Evolutionary conservation across 1,140 invertebrate species (phyloP), one percentile per base, ranked within the genome.

Genomic region (Marisa cornuarietis): DNA sequence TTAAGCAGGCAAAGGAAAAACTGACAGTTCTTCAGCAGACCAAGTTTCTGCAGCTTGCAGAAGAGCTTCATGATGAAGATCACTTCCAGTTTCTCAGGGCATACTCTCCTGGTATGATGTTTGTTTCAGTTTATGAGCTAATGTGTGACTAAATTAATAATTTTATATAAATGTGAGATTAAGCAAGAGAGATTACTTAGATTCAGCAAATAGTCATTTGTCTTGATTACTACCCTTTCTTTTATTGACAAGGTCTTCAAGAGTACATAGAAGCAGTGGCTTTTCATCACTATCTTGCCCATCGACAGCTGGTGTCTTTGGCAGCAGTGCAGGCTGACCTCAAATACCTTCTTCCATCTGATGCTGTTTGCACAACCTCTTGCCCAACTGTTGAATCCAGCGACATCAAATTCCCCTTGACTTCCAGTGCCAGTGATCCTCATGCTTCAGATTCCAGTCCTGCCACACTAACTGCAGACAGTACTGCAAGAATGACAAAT

Each of bases 191-290:
- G 31, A n/a, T 71, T 81, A n/a, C 22, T 20, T 18, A n/a, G 78
- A 49, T 62, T 79, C 10, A 49, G 22, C 68, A 73, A 54, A 42
- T 58, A 72, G 22, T 68, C 31, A 42, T 68, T 79, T 51, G 7
- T 71, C 20, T 52, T 62, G 20, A 26, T 20, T 24, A 31, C 65
- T 80, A 18, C 31, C 31, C 26, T 77, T 79, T 80, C 74, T 83
- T 69, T 14, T 79, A 31, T 83, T 87, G 31, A 62, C 87, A 91
- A 82, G 96, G 96, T 18, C 89, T 97, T 22, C 96, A 98, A 87
- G 96, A 98, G 91, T 97, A 95, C 83, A 92, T 97, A 78, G 96
- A 98, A 92, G 96, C 96, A 1, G 90, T 94, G 24, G 94, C 95
- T 13, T 96, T 96, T 85, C 94, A 93, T 81, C 92, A 94, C 76